Conservation (phyloP, 2,888 invertebrate species). For the Saturnia pavonia region DNA sequence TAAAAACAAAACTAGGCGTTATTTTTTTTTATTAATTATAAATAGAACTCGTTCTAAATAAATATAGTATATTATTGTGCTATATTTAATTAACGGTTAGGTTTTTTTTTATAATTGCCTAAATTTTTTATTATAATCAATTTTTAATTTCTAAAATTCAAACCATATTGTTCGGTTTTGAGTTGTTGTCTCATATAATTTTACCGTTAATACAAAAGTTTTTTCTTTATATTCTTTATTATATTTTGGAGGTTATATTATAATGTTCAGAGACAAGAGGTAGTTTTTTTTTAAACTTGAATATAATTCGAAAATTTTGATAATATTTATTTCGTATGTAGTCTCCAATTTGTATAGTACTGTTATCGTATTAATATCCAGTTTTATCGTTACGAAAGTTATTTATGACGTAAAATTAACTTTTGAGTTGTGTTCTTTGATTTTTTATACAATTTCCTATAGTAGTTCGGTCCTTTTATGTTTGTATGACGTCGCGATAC, state of each 20-base stretch:
- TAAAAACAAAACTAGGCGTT: neutral
- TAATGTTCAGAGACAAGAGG: neutral
- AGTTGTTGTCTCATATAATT: neutral
- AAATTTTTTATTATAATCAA: neutral
- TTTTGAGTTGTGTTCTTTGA: neutral
- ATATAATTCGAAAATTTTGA: neutral
- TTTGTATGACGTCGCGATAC: neutral
- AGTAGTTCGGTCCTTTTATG: neutral
- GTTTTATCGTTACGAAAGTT: neutral
- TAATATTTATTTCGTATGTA: neutral
- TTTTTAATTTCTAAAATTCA: neutral
- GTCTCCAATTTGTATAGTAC: neutral
- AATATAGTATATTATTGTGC: neutral
- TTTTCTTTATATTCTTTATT: neutral
- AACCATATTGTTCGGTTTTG: neutral
- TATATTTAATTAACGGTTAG: neutral
- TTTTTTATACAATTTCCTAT: neutral
- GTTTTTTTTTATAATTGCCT: neutral
- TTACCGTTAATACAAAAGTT: neutral
- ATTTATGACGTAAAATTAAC: neutral
- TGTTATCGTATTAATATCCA: neutral
- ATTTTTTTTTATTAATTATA: neutral
- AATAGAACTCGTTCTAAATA: neutral
- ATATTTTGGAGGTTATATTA: neutral
- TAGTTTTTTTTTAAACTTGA: too few relatives aligned